Base-by-base conservation (phyloP, 1,140 invertebrate species). In the Drosophila funebris region DNA sequence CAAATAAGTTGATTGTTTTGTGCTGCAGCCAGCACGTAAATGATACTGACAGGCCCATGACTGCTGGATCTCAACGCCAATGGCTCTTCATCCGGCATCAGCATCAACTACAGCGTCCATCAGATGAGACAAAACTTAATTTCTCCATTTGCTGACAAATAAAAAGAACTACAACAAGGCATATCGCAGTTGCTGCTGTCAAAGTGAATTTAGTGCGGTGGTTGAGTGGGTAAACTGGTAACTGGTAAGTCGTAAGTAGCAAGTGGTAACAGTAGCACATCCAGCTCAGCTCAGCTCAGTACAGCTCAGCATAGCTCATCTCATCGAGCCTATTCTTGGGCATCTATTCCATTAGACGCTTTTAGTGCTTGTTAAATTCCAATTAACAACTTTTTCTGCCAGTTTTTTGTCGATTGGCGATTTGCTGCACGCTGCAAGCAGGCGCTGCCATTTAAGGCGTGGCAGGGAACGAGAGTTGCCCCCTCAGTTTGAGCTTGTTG, bases 351-450 rank as follows among this genome's bases (percentile, higher is more conserved):
- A 89, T 88, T 89, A 88, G 78, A 77, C 69, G 83, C 83, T 88
- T 89, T 88, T 88, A 88, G 84, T 79, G 84, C 87, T 88, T 88
- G 83, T 88, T 88, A 83, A 88, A 89, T 88, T 88, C 83, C 83
- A 88, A 88, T 88, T 88, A 89, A 89, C 83, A 88, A 88, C 79
- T 88, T 88, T 88, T 89, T 88, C 58, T 84, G 80, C 79, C 76
- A 63, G 61, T 39, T 50, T 24, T 52, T 33, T 52, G 48, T 33
- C 48, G 69, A 81, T 81, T 81, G 78, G 41, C 75, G 62, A 61
- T 76, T 68, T 73, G 54, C 63, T 41, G 41, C 52, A 52, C 29
- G 41, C 41, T 44, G 60, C 77, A 37, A 56, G 20, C 29, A 13
- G 24, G 6, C 24, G 18, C 16, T 52, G 16, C 13, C 48, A 18